Conservation (phyloP, 37 sponge, comb jelly and placozoan genomes). For the Halisarca cf. caerulea region DNA sequence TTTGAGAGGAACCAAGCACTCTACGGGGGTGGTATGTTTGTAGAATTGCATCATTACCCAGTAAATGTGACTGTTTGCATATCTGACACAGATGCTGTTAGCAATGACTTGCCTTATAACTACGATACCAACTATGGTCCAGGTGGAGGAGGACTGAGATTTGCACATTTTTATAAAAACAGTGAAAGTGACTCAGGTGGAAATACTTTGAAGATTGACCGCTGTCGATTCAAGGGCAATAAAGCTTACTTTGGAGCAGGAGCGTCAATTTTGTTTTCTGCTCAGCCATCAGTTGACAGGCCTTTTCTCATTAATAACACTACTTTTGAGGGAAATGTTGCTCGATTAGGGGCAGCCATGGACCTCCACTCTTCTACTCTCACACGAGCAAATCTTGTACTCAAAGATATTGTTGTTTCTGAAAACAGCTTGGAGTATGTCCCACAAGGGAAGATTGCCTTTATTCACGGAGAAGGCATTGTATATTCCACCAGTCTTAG, state of each 20-base stretch:
- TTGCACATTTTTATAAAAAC: not conserved
- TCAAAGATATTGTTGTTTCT: not conserved
- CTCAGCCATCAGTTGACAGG: not conserved
- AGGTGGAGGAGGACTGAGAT: slow-evolving; percentile 10
- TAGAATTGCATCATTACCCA: slow-evolving; percentile 13
- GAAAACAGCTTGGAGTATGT: not conserved
- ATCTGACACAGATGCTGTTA: not conserved
- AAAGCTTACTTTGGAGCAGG: slow-evolving; percentile 6
- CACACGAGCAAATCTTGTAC: not conserved
- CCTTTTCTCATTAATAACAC: not conserved
- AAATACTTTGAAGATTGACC: not conserved
- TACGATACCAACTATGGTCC: not conserved
- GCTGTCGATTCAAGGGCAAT: not conserved
- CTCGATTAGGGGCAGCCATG: slow-evolving; percentile 13
- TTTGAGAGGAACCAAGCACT: slow-evolving; percentile 7
- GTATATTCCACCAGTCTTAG: not conserved
- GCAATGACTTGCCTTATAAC: not conserved
- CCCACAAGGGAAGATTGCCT: not conserved
- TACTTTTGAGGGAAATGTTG: not conserved
- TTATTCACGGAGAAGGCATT: slow-evolving; percentile 6
- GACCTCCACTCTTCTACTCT: not conserved
- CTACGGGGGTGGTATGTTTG: slow-evolving; percentile 15
- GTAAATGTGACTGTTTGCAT: not conserved
- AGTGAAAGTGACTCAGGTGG: not conserved
- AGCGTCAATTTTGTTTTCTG: not conserved